Evolutionary conservation across 2,797 vertebrate genomes (phyloP).

Genomic region (Nyctalus aviator): DNA sequence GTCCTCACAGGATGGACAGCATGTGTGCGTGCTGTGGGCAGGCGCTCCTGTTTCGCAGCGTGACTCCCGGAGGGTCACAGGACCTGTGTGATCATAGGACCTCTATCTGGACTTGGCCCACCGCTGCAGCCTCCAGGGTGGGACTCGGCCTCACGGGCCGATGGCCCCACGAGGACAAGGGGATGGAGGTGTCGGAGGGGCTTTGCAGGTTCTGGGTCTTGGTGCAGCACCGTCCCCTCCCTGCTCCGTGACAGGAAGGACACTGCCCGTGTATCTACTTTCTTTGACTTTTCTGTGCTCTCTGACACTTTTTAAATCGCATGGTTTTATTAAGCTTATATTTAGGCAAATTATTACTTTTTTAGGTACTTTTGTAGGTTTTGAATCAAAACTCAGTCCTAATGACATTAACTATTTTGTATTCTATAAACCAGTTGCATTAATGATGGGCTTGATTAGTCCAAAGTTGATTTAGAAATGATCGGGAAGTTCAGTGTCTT

Average conservation of each 20-base stretch:
- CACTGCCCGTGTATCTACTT: conserved; percentile 69
- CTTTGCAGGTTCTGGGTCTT: neutral
- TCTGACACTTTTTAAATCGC: conserved; percentile 73
- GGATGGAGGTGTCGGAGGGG: neutral
- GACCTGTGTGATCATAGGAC: neutral
- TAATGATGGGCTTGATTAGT: conserved; percentile 53
- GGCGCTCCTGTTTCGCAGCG: neutral
- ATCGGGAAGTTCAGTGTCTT: conserved; percentile 64
- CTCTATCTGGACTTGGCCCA: neutral
- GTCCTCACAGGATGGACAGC: neutral
- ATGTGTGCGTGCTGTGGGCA: neutral
- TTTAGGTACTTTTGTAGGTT: conserved; percentile 80
- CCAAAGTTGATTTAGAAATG: conserved; percentile 61
- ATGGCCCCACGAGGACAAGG: neutral
- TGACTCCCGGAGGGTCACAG: neutral
- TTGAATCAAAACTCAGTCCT: conserved; percentile 74
- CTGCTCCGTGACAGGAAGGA: conserved; percentile 17
- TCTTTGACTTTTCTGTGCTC: conserved; percentile 67
- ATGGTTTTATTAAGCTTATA: conserved; percentile 78
- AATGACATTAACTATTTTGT: conserved; percentile 66
- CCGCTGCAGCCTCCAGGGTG: neutral
- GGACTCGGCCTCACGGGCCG: neutral
- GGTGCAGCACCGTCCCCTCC: neutral
- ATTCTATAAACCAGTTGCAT: conserved; percentile 53
- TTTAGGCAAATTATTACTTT: conserved; percentile 73